Evolutionary conservation across 2,113 vertebrate genomes (phyloP).

Genomic region (Oxyruncus cristatus): DNA sequence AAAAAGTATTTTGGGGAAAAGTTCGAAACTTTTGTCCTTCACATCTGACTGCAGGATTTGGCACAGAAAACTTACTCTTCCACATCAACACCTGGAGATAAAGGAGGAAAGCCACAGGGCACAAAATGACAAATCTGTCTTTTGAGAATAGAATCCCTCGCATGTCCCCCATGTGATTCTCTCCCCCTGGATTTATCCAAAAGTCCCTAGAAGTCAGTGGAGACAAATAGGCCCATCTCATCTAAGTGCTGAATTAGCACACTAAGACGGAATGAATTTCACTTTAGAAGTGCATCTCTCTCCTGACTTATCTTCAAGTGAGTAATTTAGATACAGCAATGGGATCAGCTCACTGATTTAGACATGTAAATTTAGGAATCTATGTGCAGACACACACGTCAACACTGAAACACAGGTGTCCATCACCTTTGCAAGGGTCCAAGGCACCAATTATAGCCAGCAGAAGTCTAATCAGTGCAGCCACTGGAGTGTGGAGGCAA

Average conservation of each 20-base stretch:
- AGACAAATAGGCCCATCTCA: neutral
- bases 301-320: neutral
- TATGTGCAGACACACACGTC: neutral
- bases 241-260: neutral
- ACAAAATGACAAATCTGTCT: neutral
- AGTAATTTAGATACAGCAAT: neutral
- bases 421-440: neutral
- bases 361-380: neutral
- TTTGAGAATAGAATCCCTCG: neutral
- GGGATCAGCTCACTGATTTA: neutral
- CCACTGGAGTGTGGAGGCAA: neutral
- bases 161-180: neutral
- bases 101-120: neutral
- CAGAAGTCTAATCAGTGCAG: neutral
- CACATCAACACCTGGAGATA: neutral
- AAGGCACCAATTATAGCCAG: neutral
- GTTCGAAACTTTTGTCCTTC: neutral
- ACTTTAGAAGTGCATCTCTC: neutral
- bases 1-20: fast-evolving
- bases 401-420: neutral
- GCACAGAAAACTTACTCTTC: neutral
- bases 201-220: neutral
- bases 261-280: neutral
- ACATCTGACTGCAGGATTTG: neutral
- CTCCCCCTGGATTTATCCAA: neutral